These are phyloP conservation scores for Pedicia rivosa DNA, from an alignment of 2,888 invertebrate species.

Conservation along the genomic window DNA sequence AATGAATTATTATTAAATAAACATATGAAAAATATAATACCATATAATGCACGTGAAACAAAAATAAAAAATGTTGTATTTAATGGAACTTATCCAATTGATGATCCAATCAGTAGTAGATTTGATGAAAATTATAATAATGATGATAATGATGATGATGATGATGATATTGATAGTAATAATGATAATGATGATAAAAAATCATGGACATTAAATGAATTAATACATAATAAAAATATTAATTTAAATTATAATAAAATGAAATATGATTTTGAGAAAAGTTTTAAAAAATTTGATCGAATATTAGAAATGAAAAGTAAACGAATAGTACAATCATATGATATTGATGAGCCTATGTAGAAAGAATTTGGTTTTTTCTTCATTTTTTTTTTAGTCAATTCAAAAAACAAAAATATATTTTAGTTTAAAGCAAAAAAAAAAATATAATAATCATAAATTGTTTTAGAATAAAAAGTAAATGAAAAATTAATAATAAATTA, in stretches of 20 bases:
- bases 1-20: no score
- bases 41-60: slow-evolving; percentile 2
- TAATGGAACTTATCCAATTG: slow-evolving; percentile 77
- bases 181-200: slow-evolving; percentile 12
- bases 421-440: no score
- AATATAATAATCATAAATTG: no score
- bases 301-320: slow-evolving; percentile 19
- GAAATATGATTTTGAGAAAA: slow-evolving; percentile 27
- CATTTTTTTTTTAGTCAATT: no score
- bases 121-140: slow-evolving; percentile 5
- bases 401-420: no score
- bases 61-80: slow-evolving; percentile 40
- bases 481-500: no score
- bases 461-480: no score
- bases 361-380: slow-evolving; percentile 9
- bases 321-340: slow-evolving; percentile 28
- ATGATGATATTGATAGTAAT: slow-evolving; percentile 10
- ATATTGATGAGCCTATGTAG: slow-evolving; percentile 37
- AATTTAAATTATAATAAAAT: slow-evolving; percentile 27
- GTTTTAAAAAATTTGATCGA: slow-evolving; percentile 24
- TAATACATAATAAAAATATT: slow-evolving; percentile 26
- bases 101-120: slow-evolving; percentile 38
- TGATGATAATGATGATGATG: slow-evolving; percentile 8
- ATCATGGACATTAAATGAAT: slow-evolving; percentile 29
- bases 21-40: no score